These are phyloP conservation scores for Electrophaes corylata DNA, from an alignment of 2,888 invertebrate species.

Conservation along the genomic window DNA sequence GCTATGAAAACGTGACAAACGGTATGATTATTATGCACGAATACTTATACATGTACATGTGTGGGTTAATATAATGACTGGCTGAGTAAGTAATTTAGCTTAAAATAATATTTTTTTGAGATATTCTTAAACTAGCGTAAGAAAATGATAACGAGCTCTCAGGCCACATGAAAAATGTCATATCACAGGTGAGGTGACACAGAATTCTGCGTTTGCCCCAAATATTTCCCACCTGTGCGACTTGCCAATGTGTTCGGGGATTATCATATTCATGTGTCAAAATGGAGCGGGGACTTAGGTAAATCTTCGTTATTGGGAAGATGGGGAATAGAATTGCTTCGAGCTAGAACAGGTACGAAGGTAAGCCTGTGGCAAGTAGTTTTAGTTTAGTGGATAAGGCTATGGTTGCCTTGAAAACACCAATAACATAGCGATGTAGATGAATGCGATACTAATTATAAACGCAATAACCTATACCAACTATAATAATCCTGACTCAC, in stretches of 20 bases:
- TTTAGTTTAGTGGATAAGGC: not conserved
- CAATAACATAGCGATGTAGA: no score
- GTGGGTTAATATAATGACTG: no score
- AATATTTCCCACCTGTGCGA: constrained; percentile 47
- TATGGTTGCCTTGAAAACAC: no score
- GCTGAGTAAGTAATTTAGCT: no score
- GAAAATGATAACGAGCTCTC: not conserved
- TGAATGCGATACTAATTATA: no score
- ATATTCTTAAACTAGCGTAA: constrained; percentile 4
- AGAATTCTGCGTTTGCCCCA: constrained; percentile 49
- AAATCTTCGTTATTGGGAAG: constrained; percentile 47
- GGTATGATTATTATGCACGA: no score
- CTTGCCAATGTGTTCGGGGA: constrained; percentile 48
- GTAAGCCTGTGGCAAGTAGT: not conserved
- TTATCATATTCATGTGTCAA: constrained; percentile 57
- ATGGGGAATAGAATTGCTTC: constrained; percentile 16
- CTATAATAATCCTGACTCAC: no score
- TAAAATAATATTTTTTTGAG: no score
- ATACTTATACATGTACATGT: no score
- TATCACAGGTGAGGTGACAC: constrained; percentile 45
- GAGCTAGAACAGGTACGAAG: not conserved
- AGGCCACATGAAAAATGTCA: constrained; percentile 45
- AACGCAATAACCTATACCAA: no score
- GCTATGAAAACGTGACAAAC: no score
- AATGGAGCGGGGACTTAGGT: constrained; percentile 34